Base-by-base conservation (phyloP, 2,113 vertebrate species). In the Hymenochirus boettgeri region DNA sequence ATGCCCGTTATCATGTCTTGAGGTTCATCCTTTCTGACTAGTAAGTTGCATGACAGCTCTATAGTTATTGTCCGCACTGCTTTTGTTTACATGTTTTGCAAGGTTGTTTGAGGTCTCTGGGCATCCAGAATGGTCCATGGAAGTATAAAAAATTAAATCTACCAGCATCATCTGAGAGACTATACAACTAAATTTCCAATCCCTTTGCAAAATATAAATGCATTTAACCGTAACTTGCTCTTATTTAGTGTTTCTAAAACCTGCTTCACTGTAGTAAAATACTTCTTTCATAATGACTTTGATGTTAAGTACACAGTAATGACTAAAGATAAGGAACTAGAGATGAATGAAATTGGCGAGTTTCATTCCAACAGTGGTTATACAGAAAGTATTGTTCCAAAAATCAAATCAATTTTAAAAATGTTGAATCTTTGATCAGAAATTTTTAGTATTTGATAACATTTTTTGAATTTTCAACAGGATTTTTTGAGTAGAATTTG, bases 21-120 rank as follows among this genome's bases (percentile, higher is more conserved):
- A 69, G 57, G 56, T 69, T 69, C 65, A 60, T 69, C 57, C 56
- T 69, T 25, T 69, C 47, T 69, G 64, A 69, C 56, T 60, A 47
- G 56, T 69, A 57, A 29, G 33, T 45, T 60, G 42, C 33, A 33
- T 8, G 11, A 29, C 50, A 45, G 45, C n/a, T 53, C 23, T 33
- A 25, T 60, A 45, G 47, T 57, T 35, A 69, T 69, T 69, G 56
- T 53, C 59, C 65, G 23, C 10, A 22, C 57, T 69, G 57, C n/a
- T 22, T 53, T 37, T 50, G 65, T 39, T 69, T 52, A 59, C 56
- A 69, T 60, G 42, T 69, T n/a, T 53, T 69, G 51, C 23, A n/a
- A 60, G 57, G 51, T 21, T 21, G 47, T 54, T 33, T 27, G 65
- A 47, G 21, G 58, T 57, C 57, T 24, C 17, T 60, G 33, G 33